Conservation (phyloP, 1,140 invertebrate species). For the Adelges cooleyi region DNA sequence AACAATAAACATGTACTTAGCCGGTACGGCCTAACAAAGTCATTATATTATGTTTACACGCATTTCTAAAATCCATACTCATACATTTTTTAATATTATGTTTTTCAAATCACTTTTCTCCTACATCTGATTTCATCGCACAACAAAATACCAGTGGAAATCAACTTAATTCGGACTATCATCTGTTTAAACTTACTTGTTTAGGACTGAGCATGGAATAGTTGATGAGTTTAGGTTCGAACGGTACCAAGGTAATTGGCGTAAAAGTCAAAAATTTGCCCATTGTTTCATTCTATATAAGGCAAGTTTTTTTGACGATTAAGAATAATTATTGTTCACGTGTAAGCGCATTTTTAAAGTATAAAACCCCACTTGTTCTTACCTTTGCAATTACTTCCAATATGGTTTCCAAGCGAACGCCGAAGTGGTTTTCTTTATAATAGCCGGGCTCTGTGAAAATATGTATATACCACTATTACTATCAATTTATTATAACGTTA, state of each 20-base stretch:
- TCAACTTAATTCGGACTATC: not conserved
- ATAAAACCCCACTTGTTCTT: slow-evolving; percentile 36
- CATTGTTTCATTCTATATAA: not conserved
- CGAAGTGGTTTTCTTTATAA: slow-evolving; percentile 74
- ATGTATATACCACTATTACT: too few species aligned
- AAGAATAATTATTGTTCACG: too few species aligned
- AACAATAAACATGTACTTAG: slow-evolving; percentile 32
- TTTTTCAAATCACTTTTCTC: not conserved
- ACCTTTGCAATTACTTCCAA: slow-evolving; percentile 62
- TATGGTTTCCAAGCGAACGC: slow-evolving; percentile 82
- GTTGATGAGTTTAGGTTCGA: slow-evolving; percentile 82
- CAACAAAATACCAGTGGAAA: not conserved
- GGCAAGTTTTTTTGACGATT: too few species aligned
- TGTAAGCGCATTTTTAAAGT: too few species aligned
- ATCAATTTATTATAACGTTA: too few species aligned
- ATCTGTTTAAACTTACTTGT: slow-evolving; percentile 46
- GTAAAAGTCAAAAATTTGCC: slow-evolving; percentile 55
- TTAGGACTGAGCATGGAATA: slow-evolving; percentile 57
- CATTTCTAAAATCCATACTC: not conserved
- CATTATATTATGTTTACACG: too few species aligned
- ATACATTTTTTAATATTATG: not conserved
- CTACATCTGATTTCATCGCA: not conserved
- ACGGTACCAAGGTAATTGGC: slow-evolving; percentile 80
- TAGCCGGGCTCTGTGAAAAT: slow-evolving; percentile 56
- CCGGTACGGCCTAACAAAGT: not conserved